Conservation (phyloP, 2,797 vertebrate species). For the Eulemur rubriventer region DNA sequence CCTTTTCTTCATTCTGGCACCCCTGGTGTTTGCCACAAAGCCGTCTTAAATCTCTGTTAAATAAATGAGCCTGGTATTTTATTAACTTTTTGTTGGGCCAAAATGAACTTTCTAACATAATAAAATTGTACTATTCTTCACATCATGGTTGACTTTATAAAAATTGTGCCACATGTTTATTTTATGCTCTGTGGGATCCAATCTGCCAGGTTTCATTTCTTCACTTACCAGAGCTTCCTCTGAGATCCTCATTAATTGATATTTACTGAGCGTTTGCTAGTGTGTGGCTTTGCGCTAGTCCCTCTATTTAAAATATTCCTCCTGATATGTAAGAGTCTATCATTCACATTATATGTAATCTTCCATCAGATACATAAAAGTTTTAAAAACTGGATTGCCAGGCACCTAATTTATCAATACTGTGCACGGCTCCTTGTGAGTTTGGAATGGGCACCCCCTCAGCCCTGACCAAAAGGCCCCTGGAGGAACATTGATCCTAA, state of each 20-base stretch:
- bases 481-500: conserved; percentile 59
- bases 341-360: background rate
- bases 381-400: background rate
- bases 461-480: conserved; percentile 44
- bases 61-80: background rate
- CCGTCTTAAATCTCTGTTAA: background rate
- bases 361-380: conserved; percentile 13
- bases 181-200: background rate
- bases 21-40: background rate
- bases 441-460: conserved; percentile 45
- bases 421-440: background rate
- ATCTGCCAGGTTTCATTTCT: conserved; percentile 39
- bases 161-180: background rate
- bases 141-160: background rate
- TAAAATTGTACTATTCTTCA: background rate
- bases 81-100: background rate
- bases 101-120: background rate
- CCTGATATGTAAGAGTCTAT: background rate
- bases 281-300: background rate
- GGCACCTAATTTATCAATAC: background rate
- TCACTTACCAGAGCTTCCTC: background rate
- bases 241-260: conserved; percentile 58
- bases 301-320: conserved; percentile 34
- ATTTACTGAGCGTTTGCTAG: conserved; percentile 42
- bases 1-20: background rate